A percentile compares a stretch with the other conserved stretches of the same genome.
Conservation (phyloP, 2,888 invertebrate genomes). For the Agapetus fuscipes region DNA sequence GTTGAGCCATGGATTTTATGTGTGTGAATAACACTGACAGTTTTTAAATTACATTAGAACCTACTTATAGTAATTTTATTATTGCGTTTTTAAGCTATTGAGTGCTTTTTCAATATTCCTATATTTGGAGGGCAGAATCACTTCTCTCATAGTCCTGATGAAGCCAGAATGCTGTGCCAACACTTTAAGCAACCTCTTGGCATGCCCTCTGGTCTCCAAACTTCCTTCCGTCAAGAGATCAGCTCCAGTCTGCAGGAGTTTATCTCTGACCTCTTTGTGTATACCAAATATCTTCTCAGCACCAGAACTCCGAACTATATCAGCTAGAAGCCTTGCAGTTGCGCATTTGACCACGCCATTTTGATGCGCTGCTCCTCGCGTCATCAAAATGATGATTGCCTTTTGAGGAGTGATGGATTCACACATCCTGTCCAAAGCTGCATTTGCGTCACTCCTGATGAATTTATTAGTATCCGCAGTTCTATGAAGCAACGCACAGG, state of each 20-base stretch:
- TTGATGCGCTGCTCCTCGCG: slow-evolving; percentile 69
- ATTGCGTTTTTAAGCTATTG: slow-evolving; percentile 38
- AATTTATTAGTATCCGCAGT: slow-evolving; percentile 93
- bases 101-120: slow-evolving; percentile 79
- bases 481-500: slow-evolving; percentile 70
- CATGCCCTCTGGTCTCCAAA: slow-evolving; percentile 73
- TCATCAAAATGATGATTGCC: slow-evolving; percentile 54
- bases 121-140: slow-evolving; percentile 68
- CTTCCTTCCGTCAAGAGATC: slow-evolving; percentile 79
- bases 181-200: slow-evolving; percentile 65
- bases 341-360: slow-evolving; percentile 82
- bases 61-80: no score
- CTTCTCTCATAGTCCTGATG: slow-evolving; percentile 64
- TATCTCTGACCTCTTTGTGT: slow-evolving; percentile 68
- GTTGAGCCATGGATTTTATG: no score
- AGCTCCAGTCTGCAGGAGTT: slow-evolving; percentile 69
- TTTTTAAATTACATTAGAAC: no score
- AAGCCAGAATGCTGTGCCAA: slow-evolving; percentile 68
- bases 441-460: slow-evolving; percentile 78
- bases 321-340: slow-evolving; percentile 66
- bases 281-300: slow-evolving; percentile 61
- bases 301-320: slow-evolving; percentile 64
- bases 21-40: no score
- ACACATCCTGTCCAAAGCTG: slow-evolving; percentile 73
- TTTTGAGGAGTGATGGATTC: slow-evolving; percentile 62